Base-by-base conservation (phyloP, 2,797 vertebrate species). In the Tinamus major region DNA sequence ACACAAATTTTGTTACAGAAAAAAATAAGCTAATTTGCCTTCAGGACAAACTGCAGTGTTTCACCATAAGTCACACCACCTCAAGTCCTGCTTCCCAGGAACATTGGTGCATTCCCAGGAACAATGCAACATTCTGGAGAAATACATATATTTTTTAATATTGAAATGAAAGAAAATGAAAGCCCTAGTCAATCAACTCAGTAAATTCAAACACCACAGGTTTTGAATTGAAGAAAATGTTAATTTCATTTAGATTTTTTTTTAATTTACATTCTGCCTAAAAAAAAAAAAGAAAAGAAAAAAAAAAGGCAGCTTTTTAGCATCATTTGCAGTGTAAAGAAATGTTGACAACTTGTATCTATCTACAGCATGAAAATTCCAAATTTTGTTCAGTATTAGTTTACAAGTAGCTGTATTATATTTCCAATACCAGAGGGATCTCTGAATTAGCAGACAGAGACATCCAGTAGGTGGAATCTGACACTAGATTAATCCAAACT, bases 341-440 rank as follows among this genome's bases (percentile, higher is more conserved):
- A 94, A 93, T 62, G 91, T 85, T 95, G 91, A 92, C 64, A 92
- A 86, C 78, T 87, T 0, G 1, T 82, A 93, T 90, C 85, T 94
- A 80, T 87, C 85, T 64, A 79, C 89, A 82, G 78, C 86, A 89
- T 79, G 83, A 95, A 96, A 94, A 94, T 95, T 93, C 91, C 85
- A 81, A 64, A 95, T 96, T 95, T 78, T 88, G 3, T 82, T 83
- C 27, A 35, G 92, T 77, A 58, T 92, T 78, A 92, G 64, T 26
- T 91, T 85, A 59, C 92, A 92, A 95, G 83, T 87, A 94, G 85
- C 69, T 77, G 35, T 89, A 93, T 96, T 94, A 35, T 53, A 59
- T 95, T 95, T 92, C 92, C 83, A 89, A 41, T 88, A 85, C 33
- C 41, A 71, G 49, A 18, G 80, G 68, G 90, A 85, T 65, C 75